phyloP scores from a whole-genome alignment of 2,797 vertebrate species.

The Aphelocoma californica region DNA sequence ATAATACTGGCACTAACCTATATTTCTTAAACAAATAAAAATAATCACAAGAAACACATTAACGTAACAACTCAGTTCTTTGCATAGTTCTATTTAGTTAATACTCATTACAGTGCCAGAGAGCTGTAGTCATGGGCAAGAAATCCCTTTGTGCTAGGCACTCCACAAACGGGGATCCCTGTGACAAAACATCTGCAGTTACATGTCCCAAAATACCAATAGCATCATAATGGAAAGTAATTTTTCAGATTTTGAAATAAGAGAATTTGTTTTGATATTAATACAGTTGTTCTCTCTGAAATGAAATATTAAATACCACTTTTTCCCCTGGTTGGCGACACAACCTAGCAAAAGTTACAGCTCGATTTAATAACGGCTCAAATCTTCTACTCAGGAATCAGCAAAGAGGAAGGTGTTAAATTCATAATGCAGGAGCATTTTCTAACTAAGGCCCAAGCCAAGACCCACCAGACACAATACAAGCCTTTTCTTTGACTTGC shows the following conservation, averaged over 20 bases:
- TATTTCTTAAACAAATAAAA: background rate
- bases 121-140: background rate
- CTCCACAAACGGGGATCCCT: background rate
- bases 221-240: background rate
- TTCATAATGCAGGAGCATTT: background rate
- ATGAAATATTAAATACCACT: background rate
- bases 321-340: background rate
- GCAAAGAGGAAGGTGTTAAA: background rate
- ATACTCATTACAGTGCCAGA: background rate
- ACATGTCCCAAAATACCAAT: background rate
- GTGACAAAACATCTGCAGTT: background rate
- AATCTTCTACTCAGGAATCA: background rate
- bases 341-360: background rate
- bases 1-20: background rate
- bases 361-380: background rate
- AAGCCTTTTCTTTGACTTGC: background rate
- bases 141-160: background rate
- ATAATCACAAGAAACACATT: background rate
- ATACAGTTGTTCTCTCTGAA: background rate
- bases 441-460: background rate
- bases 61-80: background rate
- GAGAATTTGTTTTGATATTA: background rate
- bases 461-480: background rate
- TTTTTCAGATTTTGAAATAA: background rate
- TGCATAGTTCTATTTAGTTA: background rate